Base-by-base conservation (phyloP, 1,140 invertebrate genomes). In the Leptestheria dahalacensis region DNA sequence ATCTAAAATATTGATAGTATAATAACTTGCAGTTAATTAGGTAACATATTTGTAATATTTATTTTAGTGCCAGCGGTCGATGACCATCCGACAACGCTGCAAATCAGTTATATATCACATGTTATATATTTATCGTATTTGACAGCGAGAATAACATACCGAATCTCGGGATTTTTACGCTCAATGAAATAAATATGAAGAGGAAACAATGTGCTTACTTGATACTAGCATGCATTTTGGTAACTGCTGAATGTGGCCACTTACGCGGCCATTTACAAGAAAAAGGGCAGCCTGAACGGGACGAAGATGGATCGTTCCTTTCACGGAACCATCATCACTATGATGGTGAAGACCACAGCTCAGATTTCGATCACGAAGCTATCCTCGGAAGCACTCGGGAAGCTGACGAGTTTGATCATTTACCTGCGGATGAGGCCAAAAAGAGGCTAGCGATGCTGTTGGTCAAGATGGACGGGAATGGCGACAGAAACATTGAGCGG, bases 361-460 rank as follows among this genome's bases (percentile, higher is more conserved):
- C 80, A 21, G 87, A 92, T 70, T 94, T 93, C 72, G 91, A 94
- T 74, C 91, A 95, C 73, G 90, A 94, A 78, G 88, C 89, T 53
- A 89, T 93, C 64, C 28, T 60, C 88, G 92, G 93, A 21, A 95
- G 91, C 67, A 79, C 85, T 57, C 89, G 92, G 70, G 82, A 87
- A 69, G 91, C 90, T 0, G 88, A 96, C 72, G 90, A 97, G 73
- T 97, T 86, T 75, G 89, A 96, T 69, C 81, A 85, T 65, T 73
- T 97, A 20, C 77, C 83, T 24, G 83, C 87, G 3, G 84, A 88
- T 66, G 92, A 97, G 74, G 83, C 93, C 0, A 91, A 89, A 69
- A 76, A 77, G 67, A 75, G 91, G 60, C 76, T 98, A 1, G 73
- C 72, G 33, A 78, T 86, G 57, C 74, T 97, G 24, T 76, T 94